A percentile compares a stretch with the other conserved stretches of the same genome.
Conservation (phyloP, 1,140 invertebrate species). For the Nasonia giraulti region DNA sequence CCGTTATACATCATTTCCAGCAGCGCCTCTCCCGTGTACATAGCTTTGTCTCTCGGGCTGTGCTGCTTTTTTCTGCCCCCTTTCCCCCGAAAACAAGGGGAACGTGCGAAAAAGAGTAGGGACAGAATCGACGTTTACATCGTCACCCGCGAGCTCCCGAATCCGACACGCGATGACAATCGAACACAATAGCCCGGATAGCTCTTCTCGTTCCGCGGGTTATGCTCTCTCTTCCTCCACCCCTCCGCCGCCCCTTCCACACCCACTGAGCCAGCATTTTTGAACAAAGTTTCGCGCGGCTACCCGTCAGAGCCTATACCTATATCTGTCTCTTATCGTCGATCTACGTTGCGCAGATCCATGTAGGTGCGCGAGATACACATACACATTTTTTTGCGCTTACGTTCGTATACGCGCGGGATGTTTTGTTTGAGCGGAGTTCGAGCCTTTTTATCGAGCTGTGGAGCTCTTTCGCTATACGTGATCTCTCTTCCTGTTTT, state of each 20-base stretch:
- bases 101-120: not conserved
- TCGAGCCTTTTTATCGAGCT: no score
- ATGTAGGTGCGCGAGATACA: no score
- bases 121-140: conserved; percentile 40
- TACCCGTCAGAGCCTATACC: not conserved
- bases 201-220: not conserved
- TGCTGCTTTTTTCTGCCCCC: not conserved
- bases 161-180: conserved; percentile 44
- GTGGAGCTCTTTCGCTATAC: no score
- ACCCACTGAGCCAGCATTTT: conserved; percentile 22
- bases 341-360: no score
- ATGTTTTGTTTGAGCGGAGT: no score
- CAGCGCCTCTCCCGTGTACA: not conserved
- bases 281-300: not conserved
- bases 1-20: conserved; percentile 46
- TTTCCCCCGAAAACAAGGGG: not conserved
- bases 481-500: no score
- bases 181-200: conserved; percentile 38
- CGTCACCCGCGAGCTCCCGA: conserved; percentile 20
- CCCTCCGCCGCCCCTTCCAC: no score
- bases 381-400: no score
- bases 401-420: no score
- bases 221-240: not conserved
- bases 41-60: not conserved
- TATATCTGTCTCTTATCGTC: no score